phyloP scores from a whole-genome alignment of 1,140 invertebrate genomes.

The Saccostrea cuccullata region DNA sequence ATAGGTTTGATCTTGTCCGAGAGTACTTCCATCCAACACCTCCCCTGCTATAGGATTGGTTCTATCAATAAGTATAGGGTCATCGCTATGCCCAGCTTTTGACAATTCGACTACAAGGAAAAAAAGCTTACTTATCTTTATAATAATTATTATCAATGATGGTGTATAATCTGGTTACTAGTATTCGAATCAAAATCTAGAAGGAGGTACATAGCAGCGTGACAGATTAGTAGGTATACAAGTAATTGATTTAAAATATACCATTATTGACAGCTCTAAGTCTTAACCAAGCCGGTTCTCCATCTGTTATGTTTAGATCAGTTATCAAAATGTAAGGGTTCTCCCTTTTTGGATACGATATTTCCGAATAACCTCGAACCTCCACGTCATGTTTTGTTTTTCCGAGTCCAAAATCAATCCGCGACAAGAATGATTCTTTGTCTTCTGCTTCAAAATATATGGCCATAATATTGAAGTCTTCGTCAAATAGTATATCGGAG shows the following conservation, averaged over 20 bases:
- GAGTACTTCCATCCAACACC: constrained; percentile 56
- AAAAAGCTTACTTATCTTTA: no score
- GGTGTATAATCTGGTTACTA: no score
- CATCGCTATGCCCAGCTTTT: constrained; percentile 53
- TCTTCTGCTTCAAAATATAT: constrained; percentile 66
- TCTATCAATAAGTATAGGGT: constrained; percentile 60
- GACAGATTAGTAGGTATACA: no score
- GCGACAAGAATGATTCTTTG: constrained; percentile 55
- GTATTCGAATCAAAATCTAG: no score
- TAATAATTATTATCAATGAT: no score
- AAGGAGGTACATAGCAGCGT: no score
- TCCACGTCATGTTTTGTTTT: constrained; percentile 68
- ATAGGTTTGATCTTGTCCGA: constrained; percentile 44
- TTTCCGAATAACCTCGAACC: constrained; percentile 61
- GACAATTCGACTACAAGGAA: constrained; percentile 56
- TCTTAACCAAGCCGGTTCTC: constrained; percentile 65
- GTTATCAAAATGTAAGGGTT: constrained; percentile 59
- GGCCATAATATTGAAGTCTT: constrained; percentile 65
- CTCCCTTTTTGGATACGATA: constrained; percentile 45
- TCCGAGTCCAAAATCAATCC: constrained; percentile 67
- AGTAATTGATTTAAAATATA: constrained; percentile 8
- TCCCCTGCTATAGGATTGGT: constrained; percentile 54
- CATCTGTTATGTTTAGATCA: constrained; percentile 58
- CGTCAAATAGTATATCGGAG: constrained; percentile 61
- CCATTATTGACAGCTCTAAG: constrained; percentile 64